Percentiles rank a stretch among this genome's conserved stretches.
These are phyloP conservation scores for Cryptoprocta ferox DNA, from an alignment of 2,797 vertebrate species.

Conservation along the genomic window DNA sequence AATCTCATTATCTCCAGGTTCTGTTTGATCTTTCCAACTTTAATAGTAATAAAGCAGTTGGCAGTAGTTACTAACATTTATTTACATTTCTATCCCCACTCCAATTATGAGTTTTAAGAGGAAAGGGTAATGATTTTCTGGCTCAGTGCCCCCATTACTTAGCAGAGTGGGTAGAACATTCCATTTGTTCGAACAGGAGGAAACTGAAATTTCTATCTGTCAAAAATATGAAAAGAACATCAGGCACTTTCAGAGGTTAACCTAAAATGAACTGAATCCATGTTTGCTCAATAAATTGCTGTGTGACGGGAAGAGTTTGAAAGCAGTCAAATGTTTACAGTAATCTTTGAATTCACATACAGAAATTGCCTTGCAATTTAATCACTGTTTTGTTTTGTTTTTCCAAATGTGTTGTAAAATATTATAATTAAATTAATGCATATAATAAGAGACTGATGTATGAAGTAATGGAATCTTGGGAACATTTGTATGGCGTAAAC, in stretches of 20 bases:
- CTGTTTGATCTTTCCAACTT: not conserved
- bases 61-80: not conserved
- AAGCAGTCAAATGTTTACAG: not conserved
- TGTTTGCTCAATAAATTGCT: not conserved
- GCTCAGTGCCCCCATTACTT: not conserved
- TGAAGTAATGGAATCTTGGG: not conserved
- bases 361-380: not conserved
- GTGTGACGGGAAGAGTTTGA: not conserved
- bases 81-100: not conserved
- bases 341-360: not conserved
- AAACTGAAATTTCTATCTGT: conserved; percentile 18
- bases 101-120: not conserved
- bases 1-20: not conserved
- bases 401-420: not conserved
- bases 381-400: not conserved
- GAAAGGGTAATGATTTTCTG: not conserved
- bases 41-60: not conserved
- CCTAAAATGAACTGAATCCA: not conserved
- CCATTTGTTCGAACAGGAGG: not conserved
- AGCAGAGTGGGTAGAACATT: not conserved
- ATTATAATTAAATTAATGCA: not conserved
- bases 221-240: not conserved
- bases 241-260: not conserved
- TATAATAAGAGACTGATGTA: not conserved
- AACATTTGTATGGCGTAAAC: not conserved